Base-by-base conservation (phyloP, 2,888 invertebrate genomes). In the Stenoptilia bipunctidactyla region DNA sequence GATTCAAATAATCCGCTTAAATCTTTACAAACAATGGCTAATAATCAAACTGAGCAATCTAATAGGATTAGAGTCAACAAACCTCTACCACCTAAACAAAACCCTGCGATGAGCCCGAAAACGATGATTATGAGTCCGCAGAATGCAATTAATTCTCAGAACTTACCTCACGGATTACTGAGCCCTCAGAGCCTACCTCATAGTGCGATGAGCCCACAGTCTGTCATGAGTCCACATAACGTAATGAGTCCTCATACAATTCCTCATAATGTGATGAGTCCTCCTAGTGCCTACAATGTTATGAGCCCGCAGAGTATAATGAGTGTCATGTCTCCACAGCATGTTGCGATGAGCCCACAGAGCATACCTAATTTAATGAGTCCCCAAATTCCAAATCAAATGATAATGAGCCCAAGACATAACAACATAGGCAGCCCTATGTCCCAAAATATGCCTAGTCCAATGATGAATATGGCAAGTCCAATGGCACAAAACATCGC, bases 301-400 rank as follows among this genome's bases (percentile, higher is more conserved):
- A 79, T 85, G 77, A 84, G 84, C 40, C 84, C 84, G 1, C 82
- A 80, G 45, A 82, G 75, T 41, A 75, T 71, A 1, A 79, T 80
- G 80, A 82, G 80, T 40, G 80, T 80, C n/a, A 80, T 80, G 79
- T 80, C 79, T 30, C 79, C 80, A 2, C 80, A 74, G 48, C 76
- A 83, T 41, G 80, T 77, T 33, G 76, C 72, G 1, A 79, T 83
- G 82, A 83, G 82, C 42, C 82, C 83, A 1, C 79, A 80, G 51
- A 82, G 76, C 41, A 77, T 79, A 67, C 80, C 74, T 45, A 77
- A 75, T 36, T 47, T 80, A 8, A 69, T 80, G 76, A 82, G 82
- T 45, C 82, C 82, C 10, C 82, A 77, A 53, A 77, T 79, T 70
- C 56, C 80, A 1, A 80, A 69, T 48, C 82, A 80, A 53, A 75